phyloP scores from a whole-genome alignment of 2,797 vertebrate genomes.

The Myiotriccus ornatus region DNA sequence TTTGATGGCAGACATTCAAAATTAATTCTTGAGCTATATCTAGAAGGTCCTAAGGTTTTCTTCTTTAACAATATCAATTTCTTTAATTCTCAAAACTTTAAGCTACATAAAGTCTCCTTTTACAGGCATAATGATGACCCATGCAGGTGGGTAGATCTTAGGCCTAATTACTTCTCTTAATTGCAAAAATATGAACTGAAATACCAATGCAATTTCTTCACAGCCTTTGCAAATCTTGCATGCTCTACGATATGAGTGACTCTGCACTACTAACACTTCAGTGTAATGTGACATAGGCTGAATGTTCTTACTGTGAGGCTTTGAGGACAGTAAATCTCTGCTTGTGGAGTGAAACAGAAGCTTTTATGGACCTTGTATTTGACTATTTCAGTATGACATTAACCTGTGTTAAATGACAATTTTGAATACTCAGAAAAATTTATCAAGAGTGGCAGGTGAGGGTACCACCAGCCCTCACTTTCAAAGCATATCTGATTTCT shows the following conservation, averaged over 20 bases:
- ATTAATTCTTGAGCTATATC: not conserved
- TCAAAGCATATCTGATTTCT: not conserved
- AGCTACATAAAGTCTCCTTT: not conserved
- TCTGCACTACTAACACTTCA: slow-evolving; percentile 26
- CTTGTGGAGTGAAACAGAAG: not conserved
- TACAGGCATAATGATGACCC: slow-evolving; percentile 19
- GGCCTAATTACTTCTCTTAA: not conserved
- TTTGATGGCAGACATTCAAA: not conserved
- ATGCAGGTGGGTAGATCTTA: slow-evolving; percentile 34
- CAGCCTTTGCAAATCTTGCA: slow-evolving; percentile 40
- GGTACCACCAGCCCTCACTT: not conserved
- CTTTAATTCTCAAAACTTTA: not conserved
- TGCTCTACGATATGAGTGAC: slow-evolving; percentile 22
- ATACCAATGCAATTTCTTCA: not conserved
- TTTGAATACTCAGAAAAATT: not conserved
- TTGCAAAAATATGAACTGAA: not conserved
- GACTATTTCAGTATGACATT: not conserved
- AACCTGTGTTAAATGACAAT: not conserved
- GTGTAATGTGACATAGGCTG: not conserved
- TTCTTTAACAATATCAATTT: not conserved
- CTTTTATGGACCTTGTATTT: not conserved
- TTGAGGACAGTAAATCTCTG: not conserved
- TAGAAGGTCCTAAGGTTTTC: not conserved
- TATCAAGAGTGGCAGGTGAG: not conserved
- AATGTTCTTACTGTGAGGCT: not conserved